A percentile compares a stretch with the other conserved stretches of the same genome.
phyloP scores from a whole-genome alignment of 2,113 vertebrate species.

The Coptodon rendalli region DNA sequence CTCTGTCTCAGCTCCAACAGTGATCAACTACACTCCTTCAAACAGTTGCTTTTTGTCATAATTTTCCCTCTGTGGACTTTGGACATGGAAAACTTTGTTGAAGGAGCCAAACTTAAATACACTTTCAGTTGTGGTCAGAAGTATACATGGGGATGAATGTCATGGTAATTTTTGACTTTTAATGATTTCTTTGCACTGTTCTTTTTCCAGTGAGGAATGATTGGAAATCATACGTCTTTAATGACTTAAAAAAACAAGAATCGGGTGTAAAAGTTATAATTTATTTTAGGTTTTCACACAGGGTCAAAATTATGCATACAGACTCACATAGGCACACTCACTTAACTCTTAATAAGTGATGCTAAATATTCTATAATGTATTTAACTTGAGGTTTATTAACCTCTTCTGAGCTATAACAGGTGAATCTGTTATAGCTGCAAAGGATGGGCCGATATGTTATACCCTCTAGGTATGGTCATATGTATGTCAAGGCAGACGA shows the following conservation, averaged over 20 bases:
- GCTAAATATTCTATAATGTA: not conserved
- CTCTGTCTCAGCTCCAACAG: not conserved
- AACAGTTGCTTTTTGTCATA: not conserved
- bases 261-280: rapidly evolving
- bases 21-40: not conserved
- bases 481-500: not conserved
- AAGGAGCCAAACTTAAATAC: not conserved
- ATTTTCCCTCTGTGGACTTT: not conserved
- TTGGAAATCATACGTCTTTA: not conserved
- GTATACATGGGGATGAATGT: not conserved
- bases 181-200: not conserved
- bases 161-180: not conserved
- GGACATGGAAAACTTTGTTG: not conserved
- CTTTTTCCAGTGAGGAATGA: not conserved
- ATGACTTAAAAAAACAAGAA: not conserved
- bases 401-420: not conserved
- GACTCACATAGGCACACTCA: not conserved
- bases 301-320: not conserved
- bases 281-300: not conserved
- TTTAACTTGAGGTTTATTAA: not conserved
- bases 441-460: not conserved
- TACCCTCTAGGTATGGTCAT: not conserved
- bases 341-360: not conserved
- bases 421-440: not conserved
- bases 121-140: not conserved